Percentiles rank a stretch among this genome's conserved stretches.
phyloP scores from a whole-genome alignment of 1,140 invertebrate species.

The Drosophila nigrodunni region DNA sequence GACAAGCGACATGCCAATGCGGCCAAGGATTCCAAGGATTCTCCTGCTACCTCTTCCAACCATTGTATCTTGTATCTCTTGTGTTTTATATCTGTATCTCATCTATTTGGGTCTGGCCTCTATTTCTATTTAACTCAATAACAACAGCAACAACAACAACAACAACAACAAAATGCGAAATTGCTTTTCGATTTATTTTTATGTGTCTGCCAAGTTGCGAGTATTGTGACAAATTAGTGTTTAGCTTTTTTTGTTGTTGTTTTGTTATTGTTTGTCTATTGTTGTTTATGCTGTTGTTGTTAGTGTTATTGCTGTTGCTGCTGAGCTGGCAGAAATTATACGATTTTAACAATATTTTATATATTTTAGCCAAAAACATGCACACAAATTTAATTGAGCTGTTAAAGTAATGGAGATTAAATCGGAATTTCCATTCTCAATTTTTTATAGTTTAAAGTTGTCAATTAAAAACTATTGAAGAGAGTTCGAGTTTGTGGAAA shows the following conservation, averaged over 20 bases:
- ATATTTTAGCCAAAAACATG: constrained; percentile 15
- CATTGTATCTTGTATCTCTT: constrained; percentile 36
- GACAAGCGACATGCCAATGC: constrained; percentile 81
- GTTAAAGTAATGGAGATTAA: not conserved
- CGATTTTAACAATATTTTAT: constrained; percentile 53
- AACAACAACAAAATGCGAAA: constrained; percentile 62
- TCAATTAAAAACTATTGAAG: not conserved
- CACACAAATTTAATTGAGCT: constrained; percentile 24
- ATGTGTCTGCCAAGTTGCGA: constrained; percentile 72
- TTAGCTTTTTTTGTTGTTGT: constrained; percentile 20
- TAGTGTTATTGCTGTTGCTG: constrained; percentile 31
- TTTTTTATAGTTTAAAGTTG: not conserved
- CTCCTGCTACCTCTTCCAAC: constrained; percentile 21
- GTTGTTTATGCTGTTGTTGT: constrained; percentile 24
- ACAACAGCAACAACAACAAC: constrained; percentile 36
- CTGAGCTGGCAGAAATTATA: constrained; percentile 64
- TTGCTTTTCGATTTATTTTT: constrained; percentile 83
- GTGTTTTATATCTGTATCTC: constrained; percentile 54
- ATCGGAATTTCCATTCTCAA: not conserved
- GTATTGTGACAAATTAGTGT: constrained; percentile 81
- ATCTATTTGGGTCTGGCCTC: constrained; percentile 48
- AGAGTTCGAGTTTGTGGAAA: too few relatives aligned
- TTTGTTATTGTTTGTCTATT: constrained; percentile 33
- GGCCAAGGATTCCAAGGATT: constrained; percentile 62
- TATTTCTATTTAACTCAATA: constrained; percentile 72